These are phyloP conservation scores for Sebastes itinus DNA, from an alignment of 2,797 vertebrate genomes.

Conservation along the genomic window DNA sequence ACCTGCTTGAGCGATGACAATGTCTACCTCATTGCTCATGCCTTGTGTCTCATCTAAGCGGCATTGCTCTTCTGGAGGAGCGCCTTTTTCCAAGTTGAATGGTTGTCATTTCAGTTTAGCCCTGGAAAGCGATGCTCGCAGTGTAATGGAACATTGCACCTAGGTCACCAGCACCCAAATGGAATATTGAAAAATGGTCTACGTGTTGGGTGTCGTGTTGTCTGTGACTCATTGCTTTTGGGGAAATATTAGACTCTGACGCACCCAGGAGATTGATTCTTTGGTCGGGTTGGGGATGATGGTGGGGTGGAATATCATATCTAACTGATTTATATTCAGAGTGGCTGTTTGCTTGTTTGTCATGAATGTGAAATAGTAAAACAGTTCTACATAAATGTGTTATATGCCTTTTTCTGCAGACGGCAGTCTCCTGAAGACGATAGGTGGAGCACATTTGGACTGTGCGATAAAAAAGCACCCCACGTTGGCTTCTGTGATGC, in stretches of 20 bases:
- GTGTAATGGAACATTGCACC: conserved; percentile 65
- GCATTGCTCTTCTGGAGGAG: conserved; percentile 19
- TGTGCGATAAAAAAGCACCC: conserved; percentile 83
- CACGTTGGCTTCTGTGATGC: conserved; percentile 74
- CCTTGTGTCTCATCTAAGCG: conserved; percentile 11
- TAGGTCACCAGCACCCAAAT: conserved; percentile 57
- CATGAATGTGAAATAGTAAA: conserved; percentile 7
- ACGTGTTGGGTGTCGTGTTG: conserved; percentile 41
- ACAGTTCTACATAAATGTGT: conserved; percentile 1
- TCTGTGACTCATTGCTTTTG: conserved; percentile 41
- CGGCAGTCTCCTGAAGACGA: conserved; percentile 76
- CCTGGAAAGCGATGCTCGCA: conserved; percentile 46
- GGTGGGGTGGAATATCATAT: conserved; percentile 10
- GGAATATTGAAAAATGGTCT: conserved; percentile 73
- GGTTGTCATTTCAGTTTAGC: conserved; percentile 61
- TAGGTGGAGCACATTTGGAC: conserved; percentile 85
- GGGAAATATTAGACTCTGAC: conserved; percentile 43
- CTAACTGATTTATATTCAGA: conserved; percentile 25
- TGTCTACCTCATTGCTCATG: conserved; percentile 57
- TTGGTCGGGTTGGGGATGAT: conserved; percentile 13
- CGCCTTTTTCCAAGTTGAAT: conserved; percentile 50
- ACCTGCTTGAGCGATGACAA: conserved; percentile 60
- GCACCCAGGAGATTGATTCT: conserved; percentile 41
- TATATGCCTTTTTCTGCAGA: conserved; percentile 76
- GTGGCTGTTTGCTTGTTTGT: conserved; percentile 13